These are phyloP conservation scores for Cephus runcator DNA, from an alignment of 2,888 invertebrate species.

Conservation along the genomic window DNA sequence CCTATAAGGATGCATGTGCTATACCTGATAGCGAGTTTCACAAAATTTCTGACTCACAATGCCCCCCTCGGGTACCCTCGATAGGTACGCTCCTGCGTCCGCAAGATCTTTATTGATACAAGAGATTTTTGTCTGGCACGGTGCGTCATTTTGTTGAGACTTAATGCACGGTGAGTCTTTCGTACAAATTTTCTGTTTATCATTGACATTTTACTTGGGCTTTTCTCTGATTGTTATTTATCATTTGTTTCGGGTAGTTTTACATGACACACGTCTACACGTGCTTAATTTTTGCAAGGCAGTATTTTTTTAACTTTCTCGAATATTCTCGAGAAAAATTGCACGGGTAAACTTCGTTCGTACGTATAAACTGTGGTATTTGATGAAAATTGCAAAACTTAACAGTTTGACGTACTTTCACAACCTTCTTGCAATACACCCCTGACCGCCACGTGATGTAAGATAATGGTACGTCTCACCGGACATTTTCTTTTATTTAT, in stretches of 20 bases:
- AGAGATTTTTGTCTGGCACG: not conserved
- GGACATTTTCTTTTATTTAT: not conserved
- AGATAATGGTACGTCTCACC: not conserved
- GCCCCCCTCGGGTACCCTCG: not conserved
- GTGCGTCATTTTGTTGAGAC: not conserved
- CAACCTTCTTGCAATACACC: not conserved
- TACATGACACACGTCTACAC: not conserved
- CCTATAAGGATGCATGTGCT: not conserved
- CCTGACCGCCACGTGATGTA: slow-evolving; percentile 14
- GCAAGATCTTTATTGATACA: not conserved
- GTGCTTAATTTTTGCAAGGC: not conserved
- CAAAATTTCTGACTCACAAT: not conserved
- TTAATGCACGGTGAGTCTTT: not conserved
- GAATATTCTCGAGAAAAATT: not conserved
- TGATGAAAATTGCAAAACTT: not conserved
- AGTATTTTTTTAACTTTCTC: not conserved
- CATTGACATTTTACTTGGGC: too few relatives aligned
- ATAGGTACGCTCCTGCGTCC: not conserved
- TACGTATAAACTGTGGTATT: not conserved
- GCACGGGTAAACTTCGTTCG: not conserved
- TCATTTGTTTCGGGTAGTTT: not conserved
- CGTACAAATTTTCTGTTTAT: not conserved
- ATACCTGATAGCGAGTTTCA: not conserved
- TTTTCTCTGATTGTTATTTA: not conserved
- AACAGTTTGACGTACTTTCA: not conserved